Evolutionary conservation across 2,888 invertebrate genomes (phyloP).

Genomic region (Dysmachus trigonus): DNA sequence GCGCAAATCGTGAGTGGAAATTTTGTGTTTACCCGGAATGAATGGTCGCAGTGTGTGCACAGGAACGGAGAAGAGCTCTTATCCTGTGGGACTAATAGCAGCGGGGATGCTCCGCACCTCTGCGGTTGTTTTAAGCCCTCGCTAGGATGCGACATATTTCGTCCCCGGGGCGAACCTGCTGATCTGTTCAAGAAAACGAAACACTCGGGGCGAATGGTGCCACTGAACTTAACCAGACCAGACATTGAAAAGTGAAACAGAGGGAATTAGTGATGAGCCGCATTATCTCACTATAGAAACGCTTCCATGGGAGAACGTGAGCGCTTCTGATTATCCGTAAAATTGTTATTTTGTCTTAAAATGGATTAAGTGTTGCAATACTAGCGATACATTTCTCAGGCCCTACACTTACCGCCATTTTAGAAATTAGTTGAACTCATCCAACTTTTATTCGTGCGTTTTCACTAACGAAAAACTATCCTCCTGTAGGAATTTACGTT

Average conservation of each 20-base stretch:
- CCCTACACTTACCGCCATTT: not conserved
- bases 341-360: not conserved
- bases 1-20: slow-evolving; percentile 8
- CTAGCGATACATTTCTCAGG: not conserved
- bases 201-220: not conserved
- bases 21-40: slow-evolving; percentile 12
- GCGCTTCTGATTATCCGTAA: not conserved
- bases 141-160: not conserved
- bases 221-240: not conserved
- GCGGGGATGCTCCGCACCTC: not conserved
- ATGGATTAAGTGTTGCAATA: not conserved
- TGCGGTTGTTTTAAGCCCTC: not conserved
- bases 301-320: not conserved
- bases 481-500: not conserved
- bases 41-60: slow-evolving; percentile 2
- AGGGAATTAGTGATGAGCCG: not conserved
- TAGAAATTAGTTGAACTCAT: not conserved
- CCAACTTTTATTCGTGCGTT: not conserved
- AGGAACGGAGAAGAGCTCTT: not conserved
- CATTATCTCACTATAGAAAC: not conserved
- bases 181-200: not conserved
- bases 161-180: not conserved
- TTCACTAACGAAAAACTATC: not conserved
- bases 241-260: not conserved
- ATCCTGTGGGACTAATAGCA: not conserved